Evolutionary conservation across 2,888 invertebrate species (phyloP).

Genomic region (Drosophila fulvimacula): DNA sequence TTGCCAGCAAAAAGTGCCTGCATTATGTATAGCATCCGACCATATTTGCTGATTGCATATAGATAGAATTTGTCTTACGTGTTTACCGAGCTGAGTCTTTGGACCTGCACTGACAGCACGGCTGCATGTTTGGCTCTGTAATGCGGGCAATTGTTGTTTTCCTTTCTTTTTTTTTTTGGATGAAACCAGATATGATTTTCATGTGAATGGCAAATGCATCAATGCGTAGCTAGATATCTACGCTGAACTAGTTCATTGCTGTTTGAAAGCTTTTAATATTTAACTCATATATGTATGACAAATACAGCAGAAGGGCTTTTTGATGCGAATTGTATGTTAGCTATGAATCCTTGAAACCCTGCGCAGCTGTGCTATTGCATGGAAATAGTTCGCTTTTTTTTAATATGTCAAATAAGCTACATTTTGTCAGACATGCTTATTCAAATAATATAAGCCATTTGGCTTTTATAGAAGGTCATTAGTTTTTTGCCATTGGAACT

Average conservation of each 20-base stretch:
- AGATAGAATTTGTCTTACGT: constrained; percentile 66
- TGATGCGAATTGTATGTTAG: background rate
- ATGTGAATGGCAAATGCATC: constrained; percentile 28
- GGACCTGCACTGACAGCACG: constrained; percentile 5
- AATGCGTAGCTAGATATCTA: constrained; percentile 2
- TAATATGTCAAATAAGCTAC: background rate
- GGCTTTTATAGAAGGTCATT: too few relatives aligned
- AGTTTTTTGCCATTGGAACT: too few relatives aligned
- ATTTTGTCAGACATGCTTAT: too few relatives aligned
- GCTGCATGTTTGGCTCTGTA: constrained; percentile 1
- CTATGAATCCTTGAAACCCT: background rate
- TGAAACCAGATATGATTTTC: constrained; percentile 24
- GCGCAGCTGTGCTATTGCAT: background rate
- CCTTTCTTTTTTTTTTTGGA: background rate
- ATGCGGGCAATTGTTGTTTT: constrained; percentile 33
- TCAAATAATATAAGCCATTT: background rate
- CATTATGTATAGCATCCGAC: constrained; percentile 39
- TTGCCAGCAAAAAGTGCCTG: constrained; percentile 58
- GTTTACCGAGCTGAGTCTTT: constrained; percentile 48
- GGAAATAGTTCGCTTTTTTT: background rate
- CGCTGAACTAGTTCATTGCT: constrained; percentile 21
- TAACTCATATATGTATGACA: constrained; percentile 11
- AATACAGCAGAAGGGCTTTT: background rate
- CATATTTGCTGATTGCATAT: constrained; percentile 79
- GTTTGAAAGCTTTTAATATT: constrained; percentile 9